These are phyloP conservation scores for Loxodonta africana DNA, from an alignment of 2,113 vertebrate species.

Conservation along the genomic window DNA sequence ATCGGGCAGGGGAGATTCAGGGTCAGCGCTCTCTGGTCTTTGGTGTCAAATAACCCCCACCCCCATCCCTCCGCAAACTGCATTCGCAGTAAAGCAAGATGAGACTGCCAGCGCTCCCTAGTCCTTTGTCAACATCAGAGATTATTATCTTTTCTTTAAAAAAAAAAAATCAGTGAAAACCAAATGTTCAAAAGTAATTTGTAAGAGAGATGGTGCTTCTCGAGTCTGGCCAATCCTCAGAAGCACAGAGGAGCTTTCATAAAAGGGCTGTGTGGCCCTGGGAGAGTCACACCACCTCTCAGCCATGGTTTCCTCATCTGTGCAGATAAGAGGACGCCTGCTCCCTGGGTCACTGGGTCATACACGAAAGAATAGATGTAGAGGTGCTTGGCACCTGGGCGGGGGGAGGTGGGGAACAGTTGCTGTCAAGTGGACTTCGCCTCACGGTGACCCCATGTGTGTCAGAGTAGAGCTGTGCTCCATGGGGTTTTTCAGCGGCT, in stretches of 20 bases:
- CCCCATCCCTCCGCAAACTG: not conserved
- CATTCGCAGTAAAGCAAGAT: not conserved
- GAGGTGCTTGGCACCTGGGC: not conserved
- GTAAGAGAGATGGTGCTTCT: not conserved
- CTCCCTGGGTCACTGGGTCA: not conserved
- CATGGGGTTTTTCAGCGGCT: not conserved
- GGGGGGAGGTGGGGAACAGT: no score
- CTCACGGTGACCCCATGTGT: no score
- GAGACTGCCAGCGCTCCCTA: not conserved
- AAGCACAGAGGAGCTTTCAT: not conserved
- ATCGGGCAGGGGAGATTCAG: not conserved
- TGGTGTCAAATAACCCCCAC: not conserved
- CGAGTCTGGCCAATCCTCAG: not conserved
- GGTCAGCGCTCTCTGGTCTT: not conserved
- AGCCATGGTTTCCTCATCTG: not conserved
- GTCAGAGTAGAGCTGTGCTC: not conserved
- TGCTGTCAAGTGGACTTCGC: no score
- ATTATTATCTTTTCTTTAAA: not conserved
- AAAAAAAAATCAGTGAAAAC: not conserved
- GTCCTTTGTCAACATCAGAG: not conserved
- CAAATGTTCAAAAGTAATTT: slow-evolving; percentile 22
- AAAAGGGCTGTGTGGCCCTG: not conserved
- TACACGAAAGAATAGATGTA: not conserved
- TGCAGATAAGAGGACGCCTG: not conserved
- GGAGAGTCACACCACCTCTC: not conserved